Evolutionary conservation across 2,113 vertebrate genomes (phyloP).

Genomic region (Semnopithecus entellus): DNA sequence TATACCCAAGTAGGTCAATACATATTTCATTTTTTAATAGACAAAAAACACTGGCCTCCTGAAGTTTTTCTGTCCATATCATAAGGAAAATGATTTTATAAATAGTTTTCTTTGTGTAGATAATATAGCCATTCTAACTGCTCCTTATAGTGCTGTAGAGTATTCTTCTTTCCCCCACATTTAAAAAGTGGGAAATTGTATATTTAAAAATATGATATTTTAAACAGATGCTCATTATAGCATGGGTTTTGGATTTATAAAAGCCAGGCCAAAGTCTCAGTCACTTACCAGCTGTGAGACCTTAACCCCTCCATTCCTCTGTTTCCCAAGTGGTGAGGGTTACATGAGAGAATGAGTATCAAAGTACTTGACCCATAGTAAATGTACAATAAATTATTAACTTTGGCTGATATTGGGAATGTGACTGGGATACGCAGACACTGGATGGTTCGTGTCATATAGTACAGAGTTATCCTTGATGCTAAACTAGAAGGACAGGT

Average conservation of each 20-base stretch:
- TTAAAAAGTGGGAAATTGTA: neutral
- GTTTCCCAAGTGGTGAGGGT: neutral
- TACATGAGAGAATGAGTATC: neutral
- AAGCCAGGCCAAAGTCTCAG: neutral
- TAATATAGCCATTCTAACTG: neutral
- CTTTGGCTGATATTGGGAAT: neutral
- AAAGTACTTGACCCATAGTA: neutral
- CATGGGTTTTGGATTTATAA: neutral
- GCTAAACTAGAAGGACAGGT: neutral
- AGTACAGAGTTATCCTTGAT: neutral
- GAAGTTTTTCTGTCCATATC: neutral
- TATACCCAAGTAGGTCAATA: neutral
- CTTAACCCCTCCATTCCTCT: neutral
- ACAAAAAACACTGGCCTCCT: neutral
- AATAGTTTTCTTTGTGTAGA: neutral
- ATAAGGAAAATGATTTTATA: neutral
- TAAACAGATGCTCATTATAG: neutral
- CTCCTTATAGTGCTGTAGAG: neutral
- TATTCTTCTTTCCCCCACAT: neutral
- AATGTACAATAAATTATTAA: neutral
- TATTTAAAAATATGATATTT: neutral
- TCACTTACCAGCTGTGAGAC: neutral
- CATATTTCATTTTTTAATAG: neutral
- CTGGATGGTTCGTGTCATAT: neutral
- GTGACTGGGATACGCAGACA: neutral